Conservation (phyloP, 2,797 vertebrate species). For the Leptodactylus fallax region DNA sequence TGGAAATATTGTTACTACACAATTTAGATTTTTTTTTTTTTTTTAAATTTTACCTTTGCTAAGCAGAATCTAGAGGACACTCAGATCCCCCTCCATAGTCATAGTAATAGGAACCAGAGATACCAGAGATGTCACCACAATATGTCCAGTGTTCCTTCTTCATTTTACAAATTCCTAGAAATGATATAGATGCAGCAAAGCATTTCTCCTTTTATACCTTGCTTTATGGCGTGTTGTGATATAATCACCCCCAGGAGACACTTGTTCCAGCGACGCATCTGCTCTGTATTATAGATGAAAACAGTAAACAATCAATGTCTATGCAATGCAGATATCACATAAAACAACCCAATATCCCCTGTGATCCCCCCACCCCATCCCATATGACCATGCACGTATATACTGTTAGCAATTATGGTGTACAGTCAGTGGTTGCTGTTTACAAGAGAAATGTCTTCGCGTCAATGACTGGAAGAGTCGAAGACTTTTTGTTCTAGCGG, state of each 20-base stretch:
- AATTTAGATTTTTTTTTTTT: no score
- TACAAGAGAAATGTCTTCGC: neutral
- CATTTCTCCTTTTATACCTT: neutral
- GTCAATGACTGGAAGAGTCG: neutral
- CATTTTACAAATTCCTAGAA: neutral
- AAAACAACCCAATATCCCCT: neutral
- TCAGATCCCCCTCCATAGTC: neutral
- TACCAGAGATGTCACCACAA: neutral
- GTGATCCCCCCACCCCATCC: neutral
- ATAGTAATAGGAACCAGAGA: neutral
- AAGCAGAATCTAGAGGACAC: neutral
- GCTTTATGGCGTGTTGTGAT: neutral
- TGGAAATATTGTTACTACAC: no score
- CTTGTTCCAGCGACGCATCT: neutral
- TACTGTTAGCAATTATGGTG: neutral
- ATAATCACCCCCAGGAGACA: neutral
- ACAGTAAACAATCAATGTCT: conserved; percentile 25
- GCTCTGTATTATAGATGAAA: conserved; percentile 14
- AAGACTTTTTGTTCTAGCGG: no score
- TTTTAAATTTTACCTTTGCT: neutral
- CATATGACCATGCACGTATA: neutral
- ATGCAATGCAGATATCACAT: neutral
- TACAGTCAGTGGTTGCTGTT: neutral
- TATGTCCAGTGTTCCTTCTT: neutral
- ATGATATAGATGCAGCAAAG: neutral